Evolutionary conservation across 1,140 invertebrate genomes (phyloP), one percentile per base, ranked within the genome.

Genomic region (Danaus melanippus): DNA sequence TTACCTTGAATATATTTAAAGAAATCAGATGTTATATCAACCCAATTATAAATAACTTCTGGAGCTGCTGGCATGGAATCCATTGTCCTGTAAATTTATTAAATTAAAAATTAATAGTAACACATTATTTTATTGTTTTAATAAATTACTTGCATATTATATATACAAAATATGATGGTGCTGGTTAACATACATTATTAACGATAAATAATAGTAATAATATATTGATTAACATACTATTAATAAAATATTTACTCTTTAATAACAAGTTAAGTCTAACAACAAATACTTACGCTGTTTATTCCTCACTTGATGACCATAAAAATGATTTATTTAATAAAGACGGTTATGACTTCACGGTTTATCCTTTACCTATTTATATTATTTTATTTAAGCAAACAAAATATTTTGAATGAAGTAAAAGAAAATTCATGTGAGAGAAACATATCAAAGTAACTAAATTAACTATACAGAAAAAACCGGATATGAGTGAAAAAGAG

Each of bases 11-110:
- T 92, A 48, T 92, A 88, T 66, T 90, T 88, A 72, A 93, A 91
- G 79, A 95, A 96, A 60, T 93, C 92, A 52, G 89, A 70, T 10
- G 94, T 95, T 43, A 95, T 92, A 66, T 95, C 92, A 47, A 92
- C 88, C 93, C 93, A 95, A 73, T 93, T 92, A 67, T 91, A 92
- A 41, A 80, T 87, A 32, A 88, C 82, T 69, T 89, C 87, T 10
- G 82, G 74, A 42, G 82, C 62, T 41, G 69, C 70, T 10, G 71
- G 70, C 44, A 83, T 50, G 9, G 80, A 76, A 47, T 86, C 85
- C 85, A 87, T 86, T 50, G 68, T 64, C 54, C 85, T 87, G 56
- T 45, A 62, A 62, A n/a, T 55, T 48, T 49, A 56, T 45, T 9
- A 10, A 61, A 55, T 42, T 44, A 54, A 42, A 11, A 15, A 32